Percentiles rank a stretch among this genome's conserved stretches.
phyloP scores from a whole-genome alignment of 2,113 vertebrate species.

The Chiloscyllium plagiosum region DNA sequence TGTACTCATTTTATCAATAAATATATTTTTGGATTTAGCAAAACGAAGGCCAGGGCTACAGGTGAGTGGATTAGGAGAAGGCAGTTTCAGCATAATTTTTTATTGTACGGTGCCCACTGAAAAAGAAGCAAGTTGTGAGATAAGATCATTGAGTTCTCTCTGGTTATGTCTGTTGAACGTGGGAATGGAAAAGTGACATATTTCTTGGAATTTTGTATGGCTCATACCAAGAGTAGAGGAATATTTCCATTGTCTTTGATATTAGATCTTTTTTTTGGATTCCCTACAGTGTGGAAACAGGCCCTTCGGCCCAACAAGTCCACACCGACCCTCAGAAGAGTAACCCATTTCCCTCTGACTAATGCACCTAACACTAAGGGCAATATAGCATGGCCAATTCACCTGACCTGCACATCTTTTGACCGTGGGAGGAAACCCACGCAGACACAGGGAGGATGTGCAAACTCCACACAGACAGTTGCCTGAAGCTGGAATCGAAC shows the following conservation, averaged over 20 bases:
- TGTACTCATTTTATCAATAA: neutral
- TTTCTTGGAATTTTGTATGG: neutral
- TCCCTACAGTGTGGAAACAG: too few relatives aligned
- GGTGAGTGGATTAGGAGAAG: neutral
- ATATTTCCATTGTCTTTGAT: neutral
- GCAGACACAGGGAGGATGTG: too few relatives aligned
- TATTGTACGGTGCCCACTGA: neutral
- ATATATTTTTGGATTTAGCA: neutral
- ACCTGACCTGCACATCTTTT: too few relatives aligned
- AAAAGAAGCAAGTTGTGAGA: neutral
- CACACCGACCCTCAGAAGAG: too few relatives aligned
- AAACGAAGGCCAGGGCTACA: neutral
- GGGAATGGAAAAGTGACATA: neutral
- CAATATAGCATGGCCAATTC: too few relatives aligned
- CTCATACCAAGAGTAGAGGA: neutral
- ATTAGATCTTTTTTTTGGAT: too few relatives aligned
- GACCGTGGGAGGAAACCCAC: too few relatives aligned
- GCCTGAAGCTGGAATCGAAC: too few relatives aligned
- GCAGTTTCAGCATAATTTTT: neutral
- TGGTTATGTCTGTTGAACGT: neutral
- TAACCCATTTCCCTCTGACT: too few relatives aligned
- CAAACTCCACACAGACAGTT: too few relatives aligned
- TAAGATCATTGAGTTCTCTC: neutral
- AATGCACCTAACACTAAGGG: too few relatives aligned
- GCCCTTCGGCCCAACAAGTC: too few relatives aligned